Percentiles rank a stretch among this genome's conserved stretches.
These are phyloP conservation scores for Colletes gigas DNA, from an alignment of 1,140 invertebrate species.

Conservation along the genomic window DNA sequence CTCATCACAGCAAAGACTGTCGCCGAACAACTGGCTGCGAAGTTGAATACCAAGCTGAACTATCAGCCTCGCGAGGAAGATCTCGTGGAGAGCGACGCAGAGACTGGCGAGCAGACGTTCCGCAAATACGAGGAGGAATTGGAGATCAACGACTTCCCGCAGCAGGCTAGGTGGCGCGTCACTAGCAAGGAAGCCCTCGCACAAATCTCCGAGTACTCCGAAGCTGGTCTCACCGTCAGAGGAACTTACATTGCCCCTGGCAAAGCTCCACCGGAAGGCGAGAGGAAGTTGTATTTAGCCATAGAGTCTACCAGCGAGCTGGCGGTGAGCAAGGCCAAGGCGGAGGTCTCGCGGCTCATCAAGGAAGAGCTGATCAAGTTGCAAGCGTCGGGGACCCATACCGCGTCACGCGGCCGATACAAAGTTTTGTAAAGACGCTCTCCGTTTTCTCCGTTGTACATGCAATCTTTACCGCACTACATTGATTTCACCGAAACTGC, in stretches of 20 bases:
- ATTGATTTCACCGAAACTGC: constrained; percentile 16
- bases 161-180: constrained; percentile 98
- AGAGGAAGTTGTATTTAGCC: constrained; percentile 98
- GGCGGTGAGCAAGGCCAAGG: constrained; percentile 98
- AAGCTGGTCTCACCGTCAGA: constrained; percentile 98
- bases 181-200: constrained; percentile 99
- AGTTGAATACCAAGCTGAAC: constrained; percentile 97
- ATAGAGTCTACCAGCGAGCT: constrained; percentile 99
- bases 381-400: constrained; percentile 92
- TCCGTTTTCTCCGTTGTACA: background rate
- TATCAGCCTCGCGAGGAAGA: constrained; percentile 95
- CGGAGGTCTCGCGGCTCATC: constrained; percentile 98
- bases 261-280: constrained; percentile 95
- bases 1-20: constrained; percentile 95
- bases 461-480: background rate
- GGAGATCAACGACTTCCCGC: constrained; percentile 99
- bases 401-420: constrained; percentile 95
- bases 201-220: constrained; percentile 99
- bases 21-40: constrained; percentile 96
- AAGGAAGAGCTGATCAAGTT: constrained; percentile 98
- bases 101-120: constrained; percentile 88
- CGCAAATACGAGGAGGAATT: constrained; percentile 99
- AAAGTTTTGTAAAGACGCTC: constrained; percentile 90
- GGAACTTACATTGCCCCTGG: constrained; percentile 97
- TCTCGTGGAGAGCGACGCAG: constrained; percentile 84